Evolutionary conservation across 2,888 invertebrate species (phyloP).

Genomic region (Hipparchia sbordonii): DNA sequence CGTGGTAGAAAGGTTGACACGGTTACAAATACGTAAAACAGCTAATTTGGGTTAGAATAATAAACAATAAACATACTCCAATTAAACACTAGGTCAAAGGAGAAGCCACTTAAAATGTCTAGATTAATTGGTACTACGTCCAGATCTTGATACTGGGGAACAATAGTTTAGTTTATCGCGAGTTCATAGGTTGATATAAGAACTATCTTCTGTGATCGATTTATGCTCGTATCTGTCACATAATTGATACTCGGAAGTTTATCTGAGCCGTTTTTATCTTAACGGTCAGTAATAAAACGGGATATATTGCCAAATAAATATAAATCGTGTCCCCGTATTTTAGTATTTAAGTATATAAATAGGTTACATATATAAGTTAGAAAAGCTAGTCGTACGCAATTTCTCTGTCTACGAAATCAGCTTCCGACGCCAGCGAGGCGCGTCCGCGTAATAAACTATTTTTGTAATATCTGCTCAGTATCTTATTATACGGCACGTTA

Average conservation of each 20-base stretch:
- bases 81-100: conserved; percentile 10
- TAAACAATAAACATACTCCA: conserved; percentile 1
- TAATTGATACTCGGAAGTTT: conserved; percentile 11
- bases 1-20: conserved; percentile 3
- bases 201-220: neutral
- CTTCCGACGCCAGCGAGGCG: conserved; percentile 60
- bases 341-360: conserved; percentile 28
- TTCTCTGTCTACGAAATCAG: conserved; percentile 49
- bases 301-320: conserved; percentile 19
- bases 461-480: conserved; percentile 57
- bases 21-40: neutral
- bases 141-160: neutral
- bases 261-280: conserved; percentile 8
- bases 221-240: neutral
- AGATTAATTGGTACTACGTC: conserved; percentile 1
- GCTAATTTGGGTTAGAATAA: conserved; percentile 1
- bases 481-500: conserved; percentile 59
- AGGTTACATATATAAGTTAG: conserved; percentile 34
- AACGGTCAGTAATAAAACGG: conserved; percentile 9
- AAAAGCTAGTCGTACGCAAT: conserved; percentile 43
- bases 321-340: conserved; percentile 16
- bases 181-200: conserved; percentile 4
- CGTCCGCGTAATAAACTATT: conserved; percentile 61
- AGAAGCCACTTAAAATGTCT: conserved; percentile 2
- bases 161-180: neutral